Evolutionary conservation across 2,797 vertebrate species (phyloP).

Genomic region (Eupleurogrammus muticus): DNA sequence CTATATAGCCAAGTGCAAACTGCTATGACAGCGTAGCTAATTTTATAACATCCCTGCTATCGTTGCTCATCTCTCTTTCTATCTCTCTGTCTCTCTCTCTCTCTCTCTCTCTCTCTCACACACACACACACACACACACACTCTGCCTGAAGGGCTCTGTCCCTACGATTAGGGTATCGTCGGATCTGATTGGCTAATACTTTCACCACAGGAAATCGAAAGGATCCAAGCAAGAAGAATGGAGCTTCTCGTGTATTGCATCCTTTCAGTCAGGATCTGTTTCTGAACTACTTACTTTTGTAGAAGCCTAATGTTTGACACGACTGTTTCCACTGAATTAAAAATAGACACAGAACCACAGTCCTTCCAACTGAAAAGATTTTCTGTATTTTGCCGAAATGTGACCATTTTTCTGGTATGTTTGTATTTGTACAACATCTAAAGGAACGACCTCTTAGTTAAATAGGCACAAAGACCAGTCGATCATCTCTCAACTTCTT

Average conservation of each 20-base stretch:
- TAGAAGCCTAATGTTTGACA: slow-evolving; percentile 6
- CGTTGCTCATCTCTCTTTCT: slow-evolving; percentile 56
- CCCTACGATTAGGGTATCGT: slow-evolving; percentile 53
- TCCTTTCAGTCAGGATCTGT: slow-evolving; percentile 40
- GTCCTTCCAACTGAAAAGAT: neutral
- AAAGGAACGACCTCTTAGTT: too few species aligned
- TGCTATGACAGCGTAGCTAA: slow-evolving; percentile 86
- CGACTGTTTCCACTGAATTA: neutral
- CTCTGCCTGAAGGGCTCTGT: slow-evolving; percentile 66
- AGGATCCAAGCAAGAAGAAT: slow-evolving; percentile 41
- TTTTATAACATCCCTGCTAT: slow-evolving; percentile 79
- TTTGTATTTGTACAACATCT: neutral
- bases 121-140: slow-evolving; percentile 6
- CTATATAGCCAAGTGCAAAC: slow-evolving; percentile 87
- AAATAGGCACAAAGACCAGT: slow-evolving; percentile 25
- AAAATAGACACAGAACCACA: neutral
- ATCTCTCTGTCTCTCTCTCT: slow-evolving; percentile 12
- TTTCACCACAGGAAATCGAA: slow-evolving; percentile 63
- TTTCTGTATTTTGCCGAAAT: neutral
- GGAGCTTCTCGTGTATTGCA: slow-evolving; percentile 29
- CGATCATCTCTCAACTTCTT: slow-evolving; percentile 23
- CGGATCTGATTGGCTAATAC: slow-evolving; percentile 65
- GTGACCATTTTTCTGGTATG: neutral
- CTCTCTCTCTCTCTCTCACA: slow-evolving; percentile 8
- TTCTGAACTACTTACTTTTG: slow-evolving; percentile 21